Conservation (phyloP, 2,888 invertebrate genomes). For the Eristalis tenax region DNA sequence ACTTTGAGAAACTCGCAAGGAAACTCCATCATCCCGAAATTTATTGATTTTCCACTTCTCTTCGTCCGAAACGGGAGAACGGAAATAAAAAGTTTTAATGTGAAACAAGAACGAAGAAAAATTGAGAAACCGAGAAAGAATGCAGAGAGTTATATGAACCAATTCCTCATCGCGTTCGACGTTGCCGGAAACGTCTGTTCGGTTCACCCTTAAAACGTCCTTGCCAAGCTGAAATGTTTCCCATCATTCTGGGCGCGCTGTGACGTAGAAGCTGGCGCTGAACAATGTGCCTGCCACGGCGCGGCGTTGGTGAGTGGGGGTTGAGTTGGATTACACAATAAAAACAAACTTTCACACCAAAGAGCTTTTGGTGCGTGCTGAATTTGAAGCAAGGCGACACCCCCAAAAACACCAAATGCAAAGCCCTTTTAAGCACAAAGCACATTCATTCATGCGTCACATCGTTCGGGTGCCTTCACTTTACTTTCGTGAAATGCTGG, state of each 20-base stretch:
- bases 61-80: constrained; percentile 23
- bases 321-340: constrained; percentile 41
- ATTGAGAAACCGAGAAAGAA: constrained; percentile 12
- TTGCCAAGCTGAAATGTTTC: constrained; percentile 38
- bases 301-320: constrained; percentile 9
- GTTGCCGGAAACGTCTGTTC: constrained; percentile 11
- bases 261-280: neutral
- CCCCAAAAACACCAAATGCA: neutral
- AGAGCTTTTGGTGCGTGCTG: constrained; percentile 52
- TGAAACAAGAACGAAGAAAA: constrained; percentile 30
- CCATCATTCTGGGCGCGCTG: constrained; percentile 6
- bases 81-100: constrained; percentile 57
- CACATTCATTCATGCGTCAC: neutral
- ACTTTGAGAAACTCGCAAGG: constrained; percentile 23
- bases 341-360: constrained; percentile 50
- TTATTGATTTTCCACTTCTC: constrained; percentile 63
- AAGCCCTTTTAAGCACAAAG: neutral
- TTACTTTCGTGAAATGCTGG: neutral
- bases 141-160: constrained; percentile 46
- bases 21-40: constrained; percentile 66
- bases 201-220: constrained; percentile 66
- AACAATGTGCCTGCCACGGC: constrained; percentile 12
- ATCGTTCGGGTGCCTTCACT: neutral
- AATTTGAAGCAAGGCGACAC: constrained; percentile 4
- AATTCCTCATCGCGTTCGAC: constrained; percentile 52